Evolutionary conservation across 2,888 invertebrate species (phyloP), one percentile per base, ranked within the genome.

Genomic region (Dryocosmus kuriphilus): DNA sequence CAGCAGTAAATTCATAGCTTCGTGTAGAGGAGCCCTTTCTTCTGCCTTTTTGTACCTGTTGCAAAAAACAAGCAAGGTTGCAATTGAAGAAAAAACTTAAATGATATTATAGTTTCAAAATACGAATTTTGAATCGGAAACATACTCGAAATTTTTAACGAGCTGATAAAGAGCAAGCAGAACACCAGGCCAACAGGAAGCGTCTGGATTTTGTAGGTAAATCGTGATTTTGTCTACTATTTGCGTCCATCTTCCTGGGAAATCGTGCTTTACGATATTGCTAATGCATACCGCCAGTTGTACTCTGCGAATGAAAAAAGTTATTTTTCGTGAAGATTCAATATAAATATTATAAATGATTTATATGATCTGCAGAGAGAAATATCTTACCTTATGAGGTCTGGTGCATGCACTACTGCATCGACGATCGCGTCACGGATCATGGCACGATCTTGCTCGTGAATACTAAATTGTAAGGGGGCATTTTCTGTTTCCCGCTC

Each of bases 161-260:
- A 99, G 94, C 90, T 98, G 98, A 90, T 99, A 98, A 76, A 99
- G 93, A 86, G 97, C 96, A 76, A 98, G 92, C 7, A 99, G 94
- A 71, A 98, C 97, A 74, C 98, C 99, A 92, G 97, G 96, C 97
- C 97, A 98, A 77, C 95, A 95, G 83, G 94, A 94, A 1, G 95
- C 95, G 89, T 98, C 97, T n/a, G 96, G 96, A 92, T 96, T 97
- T 92, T 98, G 97, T 79, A 99, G 93, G 91, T 97, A 98, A 88
- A 97, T 95, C 88, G 96, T 96, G 82, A 99, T 96, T 93, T 98
- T 98, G 90, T 99, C 98, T 14, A 98, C 97, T 82, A 99, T 95
- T 91, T 97, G 97, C 0, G 98, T 97, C 98, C 99, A 99, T 85
- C 97, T 94, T 71, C 96, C 95, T 6, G 99, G 99, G 91, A 98